These are phyloP conservation scores for Synanthedon vespiformis DNA, from an alignment of 2,888 invertebrate species.

Conservation along the genomic window DNA sequence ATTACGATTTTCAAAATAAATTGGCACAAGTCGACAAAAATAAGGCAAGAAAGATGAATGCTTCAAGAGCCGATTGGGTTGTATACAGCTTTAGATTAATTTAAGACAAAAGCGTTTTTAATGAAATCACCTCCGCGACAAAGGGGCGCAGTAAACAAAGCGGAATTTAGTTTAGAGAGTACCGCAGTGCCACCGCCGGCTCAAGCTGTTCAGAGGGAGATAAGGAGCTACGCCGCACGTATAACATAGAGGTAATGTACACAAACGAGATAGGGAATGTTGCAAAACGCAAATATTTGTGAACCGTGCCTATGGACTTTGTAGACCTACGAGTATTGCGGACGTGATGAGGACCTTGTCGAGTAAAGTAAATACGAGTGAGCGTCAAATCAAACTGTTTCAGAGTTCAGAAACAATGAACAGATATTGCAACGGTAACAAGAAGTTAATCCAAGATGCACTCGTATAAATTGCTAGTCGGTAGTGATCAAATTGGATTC, in stretches of 20 bases:
- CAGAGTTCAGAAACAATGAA: not conserved
- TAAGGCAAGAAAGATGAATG: no score
- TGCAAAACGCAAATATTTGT: conserved; percentile 51
- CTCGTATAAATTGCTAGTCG: conserved; percentile 29
- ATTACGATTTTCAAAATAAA: no score
- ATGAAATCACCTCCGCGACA: conserved; percentile 36
- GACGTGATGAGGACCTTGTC: not conserved
- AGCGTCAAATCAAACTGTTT: not conserved
- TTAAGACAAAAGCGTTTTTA: conserved; percentile 21
- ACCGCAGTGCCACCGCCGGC: conserved; percentile 15
- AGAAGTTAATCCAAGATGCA: conserved; percentile 24
- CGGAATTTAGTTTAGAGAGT: conserved; percentile 31
- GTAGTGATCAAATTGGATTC: conserved; percentile 31
- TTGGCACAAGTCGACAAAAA: no score
- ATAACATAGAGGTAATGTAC: conserved; percentile 36
- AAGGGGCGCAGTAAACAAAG: conserved; percentile 37
- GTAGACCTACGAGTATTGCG: not conserved
- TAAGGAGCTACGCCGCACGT: conserved; percentile 27
- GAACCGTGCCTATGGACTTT: conserved; percentile 4
- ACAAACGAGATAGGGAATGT: conserved; percentile 40
- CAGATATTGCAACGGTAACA: conserved; percentile 1
- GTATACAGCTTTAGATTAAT: conserved; percentile 1
- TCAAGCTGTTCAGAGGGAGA: conserved; percentile 38
- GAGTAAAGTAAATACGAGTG: not conserved
- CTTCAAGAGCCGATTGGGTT: not conserved